Base-by-base conservation (phyloP, 2,113 vertebrate species). In the Cnemophilus loriae region DNA sequence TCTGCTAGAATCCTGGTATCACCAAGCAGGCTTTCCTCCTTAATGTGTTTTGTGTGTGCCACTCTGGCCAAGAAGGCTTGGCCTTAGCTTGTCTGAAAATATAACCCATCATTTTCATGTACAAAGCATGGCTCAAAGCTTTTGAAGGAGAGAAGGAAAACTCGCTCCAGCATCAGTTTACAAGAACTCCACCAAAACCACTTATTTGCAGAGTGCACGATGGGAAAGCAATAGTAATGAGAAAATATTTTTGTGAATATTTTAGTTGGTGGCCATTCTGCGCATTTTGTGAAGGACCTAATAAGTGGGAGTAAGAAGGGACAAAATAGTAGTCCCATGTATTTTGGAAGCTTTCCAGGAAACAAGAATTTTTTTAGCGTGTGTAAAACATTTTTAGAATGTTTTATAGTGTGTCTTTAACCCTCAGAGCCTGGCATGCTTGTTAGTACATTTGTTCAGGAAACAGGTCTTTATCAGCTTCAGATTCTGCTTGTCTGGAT, bases 401-500 rank as follows among this genome's bases (percentile, higher is more conserved):
- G 17, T 69, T 95, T 89, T 84, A 87, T 73, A 56, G 50, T 32
- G 64, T 88, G 79, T 50, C 57, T 95, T 95, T 88, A 93, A 74
- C 82, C 42, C 75, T 88, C 6, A 1, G 61, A 95, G 55, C 75
- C 67, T 94, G 88, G 59, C 63, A 80, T 30, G 18, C 75, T 88
- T 77, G 42, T 86, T 80, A 90, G 63, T 79, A 68, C 6, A 13
- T 92, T 96, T 84, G 53, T 75, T 94, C 76, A 91, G 86, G 78
- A 96, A 92, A 86, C 71, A 76, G 44, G 32, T 6, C 70, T 94
- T 95, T 88, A 53, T 92, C 70, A 83, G 88, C 70, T 88, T 59
- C 59, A 76, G 50, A 86, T 69, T 83, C 79, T 92, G 57, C 63
- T 92, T 4, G 2, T 88, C 75, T 93, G 88, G 41, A 57, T 91